Percentiles rank a stretch among this genome's conserved stretches.
Evolutionary conservation across 2,113 vertebrate species (phyloP).

Genomic region (Sisor rabdophorus): DNA sequence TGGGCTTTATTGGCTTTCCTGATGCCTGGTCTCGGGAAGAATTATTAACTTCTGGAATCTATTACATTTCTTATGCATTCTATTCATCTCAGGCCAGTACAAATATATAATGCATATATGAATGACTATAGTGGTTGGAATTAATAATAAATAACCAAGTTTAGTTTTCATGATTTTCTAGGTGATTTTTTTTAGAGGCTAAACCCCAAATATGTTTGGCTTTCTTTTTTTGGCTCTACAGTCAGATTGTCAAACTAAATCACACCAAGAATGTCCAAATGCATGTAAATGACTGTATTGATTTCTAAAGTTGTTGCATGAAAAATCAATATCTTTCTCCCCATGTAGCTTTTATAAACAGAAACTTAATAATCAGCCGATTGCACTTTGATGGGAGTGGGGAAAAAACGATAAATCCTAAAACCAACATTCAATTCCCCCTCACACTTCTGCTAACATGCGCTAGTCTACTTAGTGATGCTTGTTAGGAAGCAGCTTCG

Average conservation of each 20-base stretch:
- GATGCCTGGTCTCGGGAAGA: slow-evolving; percentile 1
- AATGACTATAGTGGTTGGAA: not conserved
- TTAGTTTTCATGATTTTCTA: not conserved
- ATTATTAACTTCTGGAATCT: slow-evolving; percentile 1
- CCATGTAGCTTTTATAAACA: slow-evolving; percentile 8
- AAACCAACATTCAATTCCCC: not conserved
- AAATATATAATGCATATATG: not conserved
- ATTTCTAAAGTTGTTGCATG: slow-evolving; percentile 19
- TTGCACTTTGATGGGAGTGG: not conserved
- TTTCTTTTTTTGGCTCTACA: not conserved
- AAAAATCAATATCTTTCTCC: slow-evolving; percentile 31
- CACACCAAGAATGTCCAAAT: slow-evolving; percentile 20
- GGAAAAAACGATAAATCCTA: not conserved
- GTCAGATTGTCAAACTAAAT: slow-evolving; percentile 13
- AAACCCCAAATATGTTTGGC: not conserved
- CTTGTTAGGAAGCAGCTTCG: not conserved
- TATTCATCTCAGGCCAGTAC: not conserved
- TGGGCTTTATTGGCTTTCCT: not conserved
- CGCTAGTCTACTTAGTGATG: not conserved
- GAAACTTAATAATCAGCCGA: slow-evolving; percentile 2
- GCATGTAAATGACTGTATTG: slow-evolving; percentile 23
- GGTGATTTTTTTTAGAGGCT: not conserved
- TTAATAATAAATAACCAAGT: not conserved
- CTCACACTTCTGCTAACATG: not conserved
- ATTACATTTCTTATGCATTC: slow-evolving; percentile 1